These are phyloP conservation scores for Meloidogyne floridensis DNA, from an alignment of 1,140 invertebrate genomes.

Conservation along the genomic window DNA sequence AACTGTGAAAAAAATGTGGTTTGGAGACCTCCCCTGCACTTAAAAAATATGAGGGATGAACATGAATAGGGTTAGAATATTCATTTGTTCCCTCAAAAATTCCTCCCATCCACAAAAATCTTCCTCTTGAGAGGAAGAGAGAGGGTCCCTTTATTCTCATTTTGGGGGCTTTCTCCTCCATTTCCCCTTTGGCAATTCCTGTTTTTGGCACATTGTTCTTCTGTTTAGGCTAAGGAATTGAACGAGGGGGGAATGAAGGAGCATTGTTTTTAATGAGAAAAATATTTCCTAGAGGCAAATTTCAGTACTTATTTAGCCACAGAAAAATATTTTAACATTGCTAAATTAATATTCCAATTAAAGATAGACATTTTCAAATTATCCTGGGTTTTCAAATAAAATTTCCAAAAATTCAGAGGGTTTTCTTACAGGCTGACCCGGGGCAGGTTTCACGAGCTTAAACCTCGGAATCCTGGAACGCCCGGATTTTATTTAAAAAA, in stretches of 20 bases:
- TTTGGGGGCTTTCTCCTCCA: neutral
- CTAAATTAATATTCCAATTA: neutral
- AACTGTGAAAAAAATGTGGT: neutral
- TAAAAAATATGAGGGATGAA: conserved; percentile 6
- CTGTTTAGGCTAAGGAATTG: neutral
- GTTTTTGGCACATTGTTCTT: conserved; percentile 27
- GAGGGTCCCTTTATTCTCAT: neutral
- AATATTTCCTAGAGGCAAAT: neutral
- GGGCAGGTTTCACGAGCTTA: too few relatives aligned
- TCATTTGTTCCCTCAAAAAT: neutral
- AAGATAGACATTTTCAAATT: too few relatives aligned
- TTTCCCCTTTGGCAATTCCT: conserved; percentile 20
- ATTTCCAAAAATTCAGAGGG: too few relatives aligned
- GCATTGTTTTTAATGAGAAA: neutral
- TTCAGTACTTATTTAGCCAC: neutral
- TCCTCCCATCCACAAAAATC: neutral
- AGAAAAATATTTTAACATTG: neutral
- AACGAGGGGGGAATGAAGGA: neutral
- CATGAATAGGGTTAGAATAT: neutral
- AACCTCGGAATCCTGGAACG: too few relatives aligned
- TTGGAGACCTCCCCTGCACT: neutral
- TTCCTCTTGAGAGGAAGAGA: too few relatives aligned
- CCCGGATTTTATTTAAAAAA: too few relatives aligned
- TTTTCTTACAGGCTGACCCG: too few relatives aligned
- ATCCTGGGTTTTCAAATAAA: too few relatives aligned